phyloP scores from a whole-genome alignment of 2,797 vertebrate species.

The Heterohyrax brucei region DNA sequence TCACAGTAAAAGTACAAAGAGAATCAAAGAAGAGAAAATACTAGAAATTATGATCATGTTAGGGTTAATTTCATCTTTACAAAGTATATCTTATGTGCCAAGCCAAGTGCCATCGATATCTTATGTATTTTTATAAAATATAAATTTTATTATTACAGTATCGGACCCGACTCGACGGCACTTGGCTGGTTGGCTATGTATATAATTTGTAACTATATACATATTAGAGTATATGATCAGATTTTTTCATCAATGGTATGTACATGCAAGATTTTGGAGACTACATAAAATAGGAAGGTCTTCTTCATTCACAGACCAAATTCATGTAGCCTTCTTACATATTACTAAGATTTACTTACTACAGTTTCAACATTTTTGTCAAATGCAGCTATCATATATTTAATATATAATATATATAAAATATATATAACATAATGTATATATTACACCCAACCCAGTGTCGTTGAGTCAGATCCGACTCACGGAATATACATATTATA shows the following conservation, averaged over 20 bases:
- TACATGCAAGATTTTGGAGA: not conserved
- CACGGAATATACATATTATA: too few relatives aligned
- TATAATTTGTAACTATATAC: not conserved
- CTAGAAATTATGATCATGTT: not conserved
- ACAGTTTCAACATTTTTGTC: slow-evolving; percentile 5
- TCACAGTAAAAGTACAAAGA: slow-evolving; percentile 22
- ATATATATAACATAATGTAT: too few relatives aligned
- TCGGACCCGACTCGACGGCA: too few relatives aligned
- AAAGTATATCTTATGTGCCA: not conserved
- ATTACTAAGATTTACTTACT: slow-evolving; percentile 8
- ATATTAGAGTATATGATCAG: not conserved
- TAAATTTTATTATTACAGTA: slow-evolving; percentile 5
- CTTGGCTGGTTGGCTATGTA: too few relatives aligned
- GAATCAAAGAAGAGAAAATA: slow-evolving; percentile 2
- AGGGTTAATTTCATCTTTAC: not conserved
- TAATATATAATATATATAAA: not conserved
- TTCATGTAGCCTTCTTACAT: not conserved
- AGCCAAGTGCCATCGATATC: too few relatives aligned
- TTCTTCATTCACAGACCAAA: slow-evolving; percentile 1
- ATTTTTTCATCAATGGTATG: not conserved
- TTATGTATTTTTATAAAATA: not conserved
- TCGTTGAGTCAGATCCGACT: too few relatives aligned
- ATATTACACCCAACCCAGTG: too few relatives aligned
- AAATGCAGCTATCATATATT: not conserved
- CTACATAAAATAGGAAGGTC: not conserved